Evolutionary conservation across 1,140 invertebrate genomes (phyloP), one percentile per base, ranked within the genome.

Genomic region (Saxidomus purpurata): DNA sequence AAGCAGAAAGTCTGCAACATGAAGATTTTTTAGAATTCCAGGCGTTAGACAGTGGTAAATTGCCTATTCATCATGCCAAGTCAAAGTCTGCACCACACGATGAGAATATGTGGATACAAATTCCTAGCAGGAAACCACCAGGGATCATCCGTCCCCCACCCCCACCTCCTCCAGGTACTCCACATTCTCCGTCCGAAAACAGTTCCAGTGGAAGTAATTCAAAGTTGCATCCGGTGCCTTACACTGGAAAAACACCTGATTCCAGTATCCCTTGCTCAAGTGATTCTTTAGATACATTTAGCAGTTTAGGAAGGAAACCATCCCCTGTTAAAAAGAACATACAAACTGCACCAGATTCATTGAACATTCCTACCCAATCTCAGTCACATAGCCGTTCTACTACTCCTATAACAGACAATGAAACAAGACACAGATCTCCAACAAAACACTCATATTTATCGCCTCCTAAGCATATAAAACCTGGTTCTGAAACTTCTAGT

Each of bases 141-240:
- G 38, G 61, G 6, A 25, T 6, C 3, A 38, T 71, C 38, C 36
- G 55, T 4, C 67, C 87, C 22, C 61, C 80, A 15, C 87, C 87
- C 17, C 87, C 80, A n/a, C 79, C 87, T 11, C 87, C 87, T 31
- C 87, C 87, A 17, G 80, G 80, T 13, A 89, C 87, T 9, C 87
- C 87, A 8, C 81, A 77, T 49, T 55, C 49, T 28, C 63, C 80
- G 15, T 89, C 87, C 22, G 80, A 89, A 36, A 38, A 87, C 2
- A 47, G 85, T 49, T 79, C 71, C 13, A 69, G 71, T 34, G 67
- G 67, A 49, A 36, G 36, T 19, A 28, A 15, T 52, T 63, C 34
- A 25, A 11, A 38, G 19, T 28, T 38, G n/a, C 80, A 61, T 40
- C 69, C 63, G 40, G 83, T 85, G 47, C 83, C 83, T 52, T 85